Conservation (phyloP, 2,113 vertebrate species). For the Microtus richardsoni region DNA sequence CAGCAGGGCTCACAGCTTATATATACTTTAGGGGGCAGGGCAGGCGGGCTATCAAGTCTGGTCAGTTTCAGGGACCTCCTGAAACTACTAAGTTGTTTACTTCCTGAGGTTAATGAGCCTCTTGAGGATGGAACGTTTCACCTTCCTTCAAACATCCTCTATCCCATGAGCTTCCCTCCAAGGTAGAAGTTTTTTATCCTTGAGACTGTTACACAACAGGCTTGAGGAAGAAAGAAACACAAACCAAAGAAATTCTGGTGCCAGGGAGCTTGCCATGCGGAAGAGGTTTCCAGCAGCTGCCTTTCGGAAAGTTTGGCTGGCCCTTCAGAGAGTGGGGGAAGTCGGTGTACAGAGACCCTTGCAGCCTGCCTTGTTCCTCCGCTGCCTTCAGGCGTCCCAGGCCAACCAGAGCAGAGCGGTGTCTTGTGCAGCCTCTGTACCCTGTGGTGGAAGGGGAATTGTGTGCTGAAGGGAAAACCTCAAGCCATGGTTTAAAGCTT, state of each 20-base stretch:
- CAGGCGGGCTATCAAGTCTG: neutral
- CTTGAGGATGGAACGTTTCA: neutral
- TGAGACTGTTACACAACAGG: neutral
- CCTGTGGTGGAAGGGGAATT: neutral
- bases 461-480: neutral
- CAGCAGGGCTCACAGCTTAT: too few relatives aligned
- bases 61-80: neutral
- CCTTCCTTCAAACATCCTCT: neutral
- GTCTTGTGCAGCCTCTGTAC: neutral
- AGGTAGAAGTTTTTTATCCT: neutral
- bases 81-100: neutral
- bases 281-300: neutral
- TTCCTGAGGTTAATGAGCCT: neutral
- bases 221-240: neutral
- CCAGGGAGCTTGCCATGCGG: neutral
- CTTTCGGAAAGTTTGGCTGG: neutral
- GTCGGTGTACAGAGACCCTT: too few relatives aligned
- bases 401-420: neutral
- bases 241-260: too few relatives aligned
- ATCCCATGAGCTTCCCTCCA: neutral
- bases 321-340: neutral
- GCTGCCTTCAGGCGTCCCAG: too few relatives aligned
- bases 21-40: neutral
- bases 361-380: neutral
- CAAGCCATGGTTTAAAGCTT: constrained; percentile 46